Base-by-base conservation (phyloP, 30 jellyfish, hydroid and myxozoan genomes). In the Phacellophora camtschatica region DNA sequence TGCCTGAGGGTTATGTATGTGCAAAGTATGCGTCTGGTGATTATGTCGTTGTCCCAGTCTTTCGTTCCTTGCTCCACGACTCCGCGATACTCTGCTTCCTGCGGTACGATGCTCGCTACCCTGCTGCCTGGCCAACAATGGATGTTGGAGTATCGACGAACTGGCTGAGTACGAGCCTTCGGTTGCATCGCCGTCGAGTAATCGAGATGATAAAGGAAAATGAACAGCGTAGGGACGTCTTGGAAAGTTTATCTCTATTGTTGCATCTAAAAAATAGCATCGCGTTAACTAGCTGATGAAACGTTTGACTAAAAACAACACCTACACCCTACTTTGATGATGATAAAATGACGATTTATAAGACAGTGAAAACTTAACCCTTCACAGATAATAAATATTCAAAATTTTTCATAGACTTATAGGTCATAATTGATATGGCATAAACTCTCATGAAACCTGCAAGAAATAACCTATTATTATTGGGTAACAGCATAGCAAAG, bases 181-280 rank as follows among this genome's bases (percentile, higher is more conserved):
- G n/a, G 58, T 43, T 9, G 75, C 54, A 16, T 71, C 84, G 15
- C 61, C 82, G 34, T 74, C 95, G 23, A 84, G 55, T 7, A 84
- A 20, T 25, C 86, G 88, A 18, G 90, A 78, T 33, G 90, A 49
- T 20, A 75, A 88, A 0, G 98, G 96, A 37, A 81, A 80, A 74
- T 90, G 98, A 20, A 90, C 89, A 30, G 98, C 95, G 56, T 71
- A 71, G 2, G 96, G 96, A 12, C 96, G 80, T 73, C 89, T 56
- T 27, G 95, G 96, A 43, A 89, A 89, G 35, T 80, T 80, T 50
- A 89, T 62, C 64, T 89, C 97, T 0, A 89, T 61, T 4, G 92
- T 76, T 7, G 77, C 89, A 65, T 77, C 96, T 90, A 45, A 46
- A 74, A 50, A 1, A 29, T 46, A 8, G 20, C 11, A 71, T 36